Base-by-base conservation (phyloP, 2,888 invertebrate species). In the Strigamia crassipes region DNA sequence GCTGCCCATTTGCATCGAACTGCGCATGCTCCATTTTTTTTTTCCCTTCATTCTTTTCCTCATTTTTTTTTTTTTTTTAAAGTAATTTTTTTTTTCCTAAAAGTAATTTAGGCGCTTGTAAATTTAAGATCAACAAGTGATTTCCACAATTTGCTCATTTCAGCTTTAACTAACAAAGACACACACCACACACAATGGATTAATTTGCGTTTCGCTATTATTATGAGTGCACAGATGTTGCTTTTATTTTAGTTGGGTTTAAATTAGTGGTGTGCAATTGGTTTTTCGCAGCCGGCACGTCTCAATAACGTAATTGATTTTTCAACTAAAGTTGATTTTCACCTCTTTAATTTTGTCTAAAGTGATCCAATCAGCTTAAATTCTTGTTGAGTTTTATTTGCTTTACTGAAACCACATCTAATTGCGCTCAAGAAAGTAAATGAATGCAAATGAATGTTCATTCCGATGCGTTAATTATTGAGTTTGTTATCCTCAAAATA, bases 271-370 rank as follows among this genome's bases (percentile, higher is more conserved):
- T 12, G 23, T 73, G 73, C 23, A 73, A 73, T 31, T 73, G 73
- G 73, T 73, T 31, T 73, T 31, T 8, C 73, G 27, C 73, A 27
- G 73, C 73, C 31, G 27, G 10, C 73, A 73, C 73, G 31, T 73
- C 27, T 73, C 73, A 73, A 73, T 73, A 73, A 31, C 23, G 27
- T 73, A 73, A 73, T 73, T 73, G 73, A 73, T 73, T 73, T 51
- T 73, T 31, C 31, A 27, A 10, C 31, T 73, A 73, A 73, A 73
- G 73, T 73, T 73, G 73, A 73, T 73, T 73, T 73, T 73, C 73
- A 73, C 73, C 73, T 31, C 12, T 73, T 73, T 73, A 73, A 31
- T 73, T 73, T 31, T 3, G 15, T 73, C 27, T 73, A 31, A 31
- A 73, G 31, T 73, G 56, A 56, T 73, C 27, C 73, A 73, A 73